A percentile compares a stretch with the other conserved stretches of the same genome.
These are phyloP conservation scores for Sinocyclocheilus anophthalmus DNA, from an alignment of 2,113 vertebrate species.

Conservation along the genomic window DNA sequence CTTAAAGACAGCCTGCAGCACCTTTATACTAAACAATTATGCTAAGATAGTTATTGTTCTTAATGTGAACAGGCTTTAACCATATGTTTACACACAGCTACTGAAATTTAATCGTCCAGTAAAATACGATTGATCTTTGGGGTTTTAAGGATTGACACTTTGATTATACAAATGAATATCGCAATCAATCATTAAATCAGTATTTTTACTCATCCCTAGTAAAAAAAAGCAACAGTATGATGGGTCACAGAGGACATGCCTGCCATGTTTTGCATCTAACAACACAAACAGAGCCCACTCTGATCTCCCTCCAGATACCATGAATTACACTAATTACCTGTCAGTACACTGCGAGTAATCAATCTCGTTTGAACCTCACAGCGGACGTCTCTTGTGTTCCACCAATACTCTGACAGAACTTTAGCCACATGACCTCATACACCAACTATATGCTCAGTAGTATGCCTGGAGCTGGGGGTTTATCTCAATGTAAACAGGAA, in stretches of 20 bases:
- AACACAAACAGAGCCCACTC: slow-evolving; percentile 45
- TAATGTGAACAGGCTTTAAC: not conserved
- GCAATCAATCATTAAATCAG: not conserved
- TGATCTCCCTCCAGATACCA: slow-evolving; percentile 56
- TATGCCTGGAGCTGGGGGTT: slow-evolving; percentile 48
- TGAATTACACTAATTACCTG: slow-evolving; percentile 58
- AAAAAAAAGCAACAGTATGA: slow-evolving; percentile 21
- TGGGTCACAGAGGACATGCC: slow-evolving; percentile 42
- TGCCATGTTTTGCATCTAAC: slow-evolving; percentile 50
- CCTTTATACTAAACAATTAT: not conserved
- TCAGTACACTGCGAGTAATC: slow-evolving; percentile 42
- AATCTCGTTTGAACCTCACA: slow-evolving; percentile 57
- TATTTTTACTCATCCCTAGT: not conserved
- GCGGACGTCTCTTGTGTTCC: not conserved
- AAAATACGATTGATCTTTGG: not conserved
- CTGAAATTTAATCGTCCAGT: not conserved
- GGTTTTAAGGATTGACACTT: not conserved
- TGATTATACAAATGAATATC: not conserved
- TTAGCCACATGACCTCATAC: slow-evolving; percentile 52
- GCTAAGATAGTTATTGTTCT: not conserved
- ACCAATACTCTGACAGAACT: slow-evolving; percentile 37
- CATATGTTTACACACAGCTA: not conserved
- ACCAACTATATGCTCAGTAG: not conserved
- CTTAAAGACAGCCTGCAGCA: not conserved
- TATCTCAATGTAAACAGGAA: slow-evolving; percentile 66